Conservation (phyloP, 1,140 invertebrate genomes). For the Drosophila pachea region DNA sequence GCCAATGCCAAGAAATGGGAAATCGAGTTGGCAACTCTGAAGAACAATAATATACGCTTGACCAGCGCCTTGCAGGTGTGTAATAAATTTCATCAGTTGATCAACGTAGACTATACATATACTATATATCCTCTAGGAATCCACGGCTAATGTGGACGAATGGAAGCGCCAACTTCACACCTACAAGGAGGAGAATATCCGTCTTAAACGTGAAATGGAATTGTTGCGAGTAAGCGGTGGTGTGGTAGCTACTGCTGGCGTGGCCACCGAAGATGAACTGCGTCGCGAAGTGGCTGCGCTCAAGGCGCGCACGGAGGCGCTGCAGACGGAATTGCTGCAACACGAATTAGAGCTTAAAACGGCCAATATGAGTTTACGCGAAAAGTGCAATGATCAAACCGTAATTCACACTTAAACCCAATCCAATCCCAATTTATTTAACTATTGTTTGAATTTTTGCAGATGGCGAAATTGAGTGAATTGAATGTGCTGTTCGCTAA, state of each 20-base stretch:
- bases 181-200: conserved; percentile 96
- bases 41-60: conserved; percentile 96
- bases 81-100: not conserved
- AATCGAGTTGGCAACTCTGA: conserved; percentile 95
- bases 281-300: conserved; percentile 73
- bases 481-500: conserved; percentile 74
- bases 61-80: conserved; percentile 92
- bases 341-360: conserved; percentile 77
- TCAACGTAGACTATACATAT: not conserved
- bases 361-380: conserved; percentile 72
- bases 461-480: conserved; percentile 75
- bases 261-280: conserved; percentile 72
- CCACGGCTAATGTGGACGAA: conserved; percentile 97
- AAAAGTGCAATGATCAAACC: conserved; percentile 77
- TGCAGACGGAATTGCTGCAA: conserved; percentile 74
- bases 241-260: conserved; percentile 46
- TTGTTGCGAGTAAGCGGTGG: conserved; percentile 61
- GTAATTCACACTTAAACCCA: conserved; percentile 36
- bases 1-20: conserved; percentile 99
- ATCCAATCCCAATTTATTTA: not conserved
- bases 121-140: conserved; percentile 82
- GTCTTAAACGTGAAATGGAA: conserved; percentile 84
- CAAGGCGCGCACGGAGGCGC: conserved; percentile 74
- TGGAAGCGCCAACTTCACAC: conserved; percentile 98
- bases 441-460: conserved; percentile 12